phyloP scores from a whole-genome alignment of 2,797 vertebrate species.

The Typhlichthys subterraneus region DNA sequence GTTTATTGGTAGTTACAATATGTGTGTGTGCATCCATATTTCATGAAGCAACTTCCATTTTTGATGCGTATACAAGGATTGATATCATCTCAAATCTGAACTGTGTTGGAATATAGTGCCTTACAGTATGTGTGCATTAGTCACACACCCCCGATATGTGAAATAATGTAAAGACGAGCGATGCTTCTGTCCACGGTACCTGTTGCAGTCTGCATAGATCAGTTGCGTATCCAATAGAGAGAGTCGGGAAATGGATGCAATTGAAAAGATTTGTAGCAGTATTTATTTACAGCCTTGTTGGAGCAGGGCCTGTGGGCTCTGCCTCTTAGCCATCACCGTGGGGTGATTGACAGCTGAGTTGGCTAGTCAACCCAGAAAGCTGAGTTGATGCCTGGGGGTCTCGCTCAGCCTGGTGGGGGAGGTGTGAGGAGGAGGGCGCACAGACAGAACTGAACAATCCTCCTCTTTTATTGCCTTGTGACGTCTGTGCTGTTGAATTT shows the following conservation, averaged over 20 bases:
- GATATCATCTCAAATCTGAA: neutral
- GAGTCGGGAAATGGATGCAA: conserved; percentile 19
- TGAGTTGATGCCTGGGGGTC: conserved; percentile 54
- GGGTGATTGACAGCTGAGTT: conserved; percentile 57
- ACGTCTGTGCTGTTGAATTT: conserved; percentile 34
- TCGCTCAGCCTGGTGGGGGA: conserved; percentile 10
- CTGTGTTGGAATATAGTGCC: too few species aligned
- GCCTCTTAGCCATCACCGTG: conserved; percentile 37
- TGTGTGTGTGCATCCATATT: too few species aligned
- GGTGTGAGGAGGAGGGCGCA: conserved; percentile 7
- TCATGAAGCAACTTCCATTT: too few species aligned
- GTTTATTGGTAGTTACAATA: too few species aligned
- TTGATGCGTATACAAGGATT: neutral
- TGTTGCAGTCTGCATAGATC: conserved; percentile 6
- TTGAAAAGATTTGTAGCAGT: conserved; percentile 35
- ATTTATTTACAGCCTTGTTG: conserved; percentile 54
- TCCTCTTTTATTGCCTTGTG: conserved; percentile 27
- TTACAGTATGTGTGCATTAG: neutral
- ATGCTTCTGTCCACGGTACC: neutral
- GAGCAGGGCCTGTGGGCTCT: conserved; percentile 41
- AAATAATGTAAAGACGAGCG: neutral
- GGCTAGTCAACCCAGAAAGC: conserved; percentile 29
- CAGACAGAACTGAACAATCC: conserved; percentile 32
- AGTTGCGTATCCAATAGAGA: conserved; percentile 18
- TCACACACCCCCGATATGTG: neutral